Conservation (phyloP, 2,113 vertebrate species). For the Esox niger region DNA sequence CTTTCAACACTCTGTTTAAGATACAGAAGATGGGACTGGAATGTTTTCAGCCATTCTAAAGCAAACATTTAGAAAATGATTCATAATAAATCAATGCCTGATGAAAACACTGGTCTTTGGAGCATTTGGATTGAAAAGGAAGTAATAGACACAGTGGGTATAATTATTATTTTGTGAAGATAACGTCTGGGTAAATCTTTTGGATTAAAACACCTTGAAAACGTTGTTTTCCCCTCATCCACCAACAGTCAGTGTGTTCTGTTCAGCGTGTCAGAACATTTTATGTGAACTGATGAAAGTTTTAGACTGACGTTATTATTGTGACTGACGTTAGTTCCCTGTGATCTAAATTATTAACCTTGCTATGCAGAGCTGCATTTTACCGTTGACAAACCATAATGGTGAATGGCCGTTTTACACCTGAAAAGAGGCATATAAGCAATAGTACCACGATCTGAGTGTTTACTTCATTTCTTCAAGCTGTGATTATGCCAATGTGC, state of each 20-base stretch:
- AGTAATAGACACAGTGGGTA: no score
- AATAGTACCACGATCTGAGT: no score
- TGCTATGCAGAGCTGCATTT: not conserved
- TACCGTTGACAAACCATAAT: not conserved
- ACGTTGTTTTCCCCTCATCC: not conserved
- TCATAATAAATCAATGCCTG: not conserved
- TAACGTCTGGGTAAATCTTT: no score
- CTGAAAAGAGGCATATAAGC: not conserved
- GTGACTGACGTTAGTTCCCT: not conserved
- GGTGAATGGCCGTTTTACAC: not conserved
- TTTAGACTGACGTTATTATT: not conserved
- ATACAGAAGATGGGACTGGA: not conserved
- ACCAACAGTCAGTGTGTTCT: no score
- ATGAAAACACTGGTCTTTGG: not conserved
- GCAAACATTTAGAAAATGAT: not conserved
- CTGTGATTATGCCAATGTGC: not conserved
- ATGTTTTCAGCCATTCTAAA: not conserved
- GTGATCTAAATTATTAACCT: conserved; percentile 4
- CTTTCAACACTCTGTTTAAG: not conserved
- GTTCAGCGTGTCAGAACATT: not conserved
- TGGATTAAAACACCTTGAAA: no score
- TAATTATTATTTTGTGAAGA: no score
- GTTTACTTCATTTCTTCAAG: not conserved
- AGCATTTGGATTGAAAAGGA: no score
- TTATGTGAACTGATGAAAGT: not conserved